Evolutionary conservation across 2,797 vertebrate species (phyloP).

Genomic region (Saguinus oedipus): DNA sequence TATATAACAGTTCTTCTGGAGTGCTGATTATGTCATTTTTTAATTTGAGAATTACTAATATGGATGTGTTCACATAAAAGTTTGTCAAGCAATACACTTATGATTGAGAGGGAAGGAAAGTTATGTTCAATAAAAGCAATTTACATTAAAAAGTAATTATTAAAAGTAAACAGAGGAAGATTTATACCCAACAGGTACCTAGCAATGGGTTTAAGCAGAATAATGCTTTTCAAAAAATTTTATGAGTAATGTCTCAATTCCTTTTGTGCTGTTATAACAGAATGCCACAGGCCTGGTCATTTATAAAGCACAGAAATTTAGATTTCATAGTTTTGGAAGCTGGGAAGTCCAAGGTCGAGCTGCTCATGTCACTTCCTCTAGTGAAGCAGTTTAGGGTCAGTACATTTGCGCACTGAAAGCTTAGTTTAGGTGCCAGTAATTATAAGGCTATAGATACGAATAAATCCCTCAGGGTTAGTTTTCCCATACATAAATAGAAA

Average conservation of each 20-base stretch:
- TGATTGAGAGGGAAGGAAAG: background rate
- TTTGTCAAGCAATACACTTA: background rate
- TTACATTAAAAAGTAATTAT: conserved; percentile 21
- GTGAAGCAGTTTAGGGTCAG: background rate
- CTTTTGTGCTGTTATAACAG: background rate
- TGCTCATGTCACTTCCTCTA: background rate
- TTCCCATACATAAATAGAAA: background rate
- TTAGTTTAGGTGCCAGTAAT: too few relatives aligned
- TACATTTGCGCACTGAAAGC: background rate
- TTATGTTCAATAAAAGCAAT: conserved; percentile 9
- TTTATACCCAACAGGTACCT: background rate
- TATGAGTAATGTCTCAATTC: background rate
- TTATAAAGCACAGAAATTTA: background rate
- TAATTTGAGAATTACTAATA: background rate
- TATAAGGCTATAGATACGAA: background rate
- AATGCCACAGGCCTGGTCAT: background rate
- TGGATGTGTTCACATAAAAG: background rate
- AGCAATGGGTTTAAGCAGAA: background rate
- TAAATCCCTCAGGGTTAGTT: background rate
- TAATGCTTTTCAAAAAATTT: background rate
- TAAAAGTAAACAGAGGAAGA: background rate
- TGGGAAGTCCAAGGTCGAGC: background rate
- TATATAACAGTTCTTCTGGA: background rate
- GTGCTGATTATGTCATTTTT: background rate
- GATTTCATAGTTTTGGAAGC: background rate